Evolutionary conservation across 2,113 vertebrate genomes (phyloP).

Genomic region (Carassius auratus): DNA sequence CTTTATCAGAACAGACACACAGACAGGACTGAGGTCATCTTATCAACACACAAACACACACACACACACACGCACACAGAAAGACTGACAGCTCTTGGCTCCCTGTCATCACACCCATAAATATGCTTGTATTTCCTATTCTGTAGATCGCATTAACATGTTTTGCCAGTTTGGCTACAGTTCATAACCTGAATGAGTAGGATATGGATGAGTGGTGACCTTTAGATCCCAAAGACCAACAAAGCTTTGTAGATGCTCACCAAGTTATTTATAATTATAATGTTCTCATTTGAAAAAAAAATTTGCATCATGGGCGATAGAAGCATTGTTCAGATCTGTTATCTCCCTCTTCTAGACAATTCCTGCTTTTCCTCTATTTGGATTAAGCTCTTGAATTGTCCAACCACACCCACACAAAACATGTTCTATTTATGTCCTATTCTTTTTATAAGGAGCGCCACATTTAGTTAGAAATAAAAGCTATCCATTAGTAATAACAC

Average conservation of each 20-base stretch:
- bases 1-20: constrained; percentile 64
- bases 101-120: constrained; percentile 34
- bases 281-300: constrained; percentile 1
- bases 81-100: constrained; percentile 52
- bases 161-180: not conserved
- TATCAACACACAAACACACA: constrained; percentile 66
- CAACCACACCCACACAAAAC: not conserved
- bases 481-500: not conserved
- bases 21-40: constrained; percentile 52
- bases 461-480: not conserved
- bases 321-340: constrained; percentile 5
- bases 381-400: constrained; percentile 50
- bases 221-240: not conserved
- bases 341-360: constrained; percentile 59
- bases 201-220: not conserved
- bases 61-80: constrained; percentile 32
- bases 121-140: constrained; percentile 31
- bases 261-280: not conserved
- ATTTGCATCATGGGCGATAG: not conserved
- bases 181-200: not conserved
- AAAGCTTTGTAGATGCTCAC: not conserved
- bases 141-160: not conserved
- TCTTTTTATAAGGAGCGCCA: constrained; percentile 3
- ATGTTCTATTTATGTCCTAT: constrained; percentile 25
- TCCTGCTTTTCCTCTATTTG: constrained; percentile 49